Conservation (phyloP, 2,888 invertebrate genomes). For the Scaptomyza polygonia region DNA sequence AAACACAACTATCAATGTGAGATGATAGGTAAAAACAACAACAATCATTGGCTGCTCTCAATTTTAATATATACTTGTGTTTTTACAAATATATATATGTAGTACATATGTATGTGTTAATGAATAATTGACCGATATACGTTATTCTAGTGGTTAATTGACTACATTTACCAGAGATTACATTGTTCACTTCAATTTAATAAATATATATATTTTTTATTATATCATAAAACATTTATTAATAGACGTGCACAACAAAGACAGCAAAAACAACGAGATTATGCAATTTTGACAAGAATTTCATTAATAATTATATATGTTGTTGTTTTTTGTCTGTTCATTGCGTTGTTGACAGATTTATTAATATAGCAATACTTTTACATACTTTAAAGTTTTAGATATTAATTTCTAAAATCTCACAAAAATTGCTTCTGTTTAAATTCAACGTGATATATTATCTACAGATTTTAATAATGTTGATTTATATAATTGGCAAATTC, state of each 20-base stretch:
- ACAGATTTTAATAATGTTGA: neutral
- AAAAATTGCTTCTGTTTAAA: slow-evolving; percentile 14
- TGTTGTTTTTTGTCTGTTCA: slow-evolving; percentile 25
- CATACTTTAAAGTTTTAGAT: slow-evolving; percentile 36
- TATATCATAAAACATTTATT: slow-evolving; percentile 55
- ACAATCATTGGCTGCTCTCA: slow-evolving; percentile 20
- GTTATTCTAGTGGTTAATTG: slow-evolving; percentile 66
- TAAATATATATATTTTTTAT: slow-evolving; percentile 26
- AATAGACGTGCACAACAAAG: slow-evolving; percentile 63
- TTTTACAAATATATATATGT: slow-evolving; percentile 45
- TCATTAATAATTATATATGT: slow-evolving; percentile 25
- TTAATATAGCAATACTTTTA: slow-evolving; percentile 54
- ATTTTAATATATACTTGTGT: slow-evolving; percentile 22
- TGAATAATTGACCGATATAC: slow-evolving; percentile 66
- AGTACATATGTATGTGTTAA: slow-evolving; percentile 28
- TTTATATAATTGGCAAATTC: neutral
- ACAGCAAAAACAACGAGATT: slow-evolving; percentile 67
- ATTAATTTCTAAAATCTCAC: slow-evolving; percentile 29
- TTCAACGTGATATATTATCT: slow-evolving; percentile 4
- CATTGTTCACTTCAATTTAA: slow-evolving; percentile 47
- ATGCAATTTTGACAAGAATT: slow-evolving; percentile 66
- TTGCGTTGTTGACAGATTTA: slow-evolving; percentile 39
- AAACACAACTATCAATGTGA: slow-evolving; percentile 8
- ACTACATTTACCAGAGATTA: slow-evolving; percentile 75
- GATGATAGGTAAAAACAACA: slow-evolving; percentile 26